Evolutionary conservation across 2,888 invertebrate species (phyloP), one percentile per base, ranked within the genome.

Genomic region (Megamerina dolium): DNA sequence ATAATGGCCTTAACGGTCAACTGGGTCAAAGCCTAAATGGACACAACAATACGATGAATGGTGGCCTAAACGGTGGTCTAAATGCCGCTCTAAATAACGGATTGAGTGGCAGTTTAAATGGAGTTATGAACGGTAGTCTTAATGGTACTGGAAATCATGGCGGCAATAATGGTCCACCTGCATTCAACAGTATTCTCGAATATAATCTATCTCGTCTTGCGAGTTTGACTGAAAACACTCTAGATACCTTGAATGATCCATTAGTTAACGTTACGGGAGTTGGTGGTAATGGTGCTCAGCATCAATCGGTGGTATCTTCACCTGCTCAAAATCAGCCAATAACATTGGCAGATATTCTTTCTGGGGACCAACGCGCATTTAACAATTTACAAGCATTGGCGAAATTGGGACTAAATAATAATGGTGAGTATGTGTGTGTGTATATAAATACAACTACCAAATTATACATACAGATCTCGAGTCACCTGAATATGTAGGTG

Each of bases 341-440:
- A 56, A 85, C 82, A 44, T 72, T 89, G 52, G 84, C 85, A 6
- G 88, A 90, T 66, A 74, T 89, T 43, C 77, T 89, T 43, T 80
- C 82, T 46, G 86, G 85, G 14, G 75, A 76, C 53, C 81, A 82
- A 56, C 83, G 86, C 59, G 88, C 90, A 10, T 82, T 88, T 58
- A 88, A 87, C 70, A 93, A 92, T 73, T 75, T 93, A 53, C 89
- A 92, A 64, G 90, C 89, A 20, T 79, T 93, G 46, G 90, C 90
- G 46, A 92, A 92, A 71, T 77, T 92, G 43, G 90, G 90, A 61
- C 70, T 83, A 38, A 80, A 79, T 51, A 74, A 70, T 59, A 77
- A 80, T 60, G 82, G 83, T 83, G 66, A 74, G 74, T 65, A 17
- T 17, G 27, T 27, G 13, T n/a, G n/a, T n/a, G n/a, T n/a, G n/a